These are phyloP conservation scores for Protodeltote pygarga DNA, from an alignment of 2,888 invertebrate species.

Conservation along the genomic window DNA sequence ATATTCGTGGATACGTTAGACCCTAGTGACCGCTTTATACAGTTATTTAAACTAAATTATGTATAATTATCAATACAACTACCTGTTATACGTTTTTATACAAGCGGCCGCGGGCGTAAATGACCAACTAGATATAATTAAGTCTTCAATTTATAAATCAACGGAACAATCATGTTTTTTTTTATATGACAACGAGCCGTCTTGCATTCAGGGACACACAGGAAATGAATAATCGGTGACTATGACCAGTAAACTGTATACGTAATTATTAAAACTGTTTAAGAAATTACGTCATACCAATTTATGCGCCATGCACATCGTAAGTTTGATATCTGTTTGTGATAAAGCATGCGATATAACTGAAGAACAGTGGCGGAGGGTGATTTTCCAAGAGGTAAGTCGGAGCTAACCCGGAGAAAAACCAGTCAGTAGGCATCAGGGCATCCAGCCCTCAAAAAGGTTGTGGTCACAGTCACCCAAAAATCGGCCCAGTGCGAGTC, in stretches of 20 bases:
- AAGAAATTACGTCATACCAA: conserved; percentile 32
- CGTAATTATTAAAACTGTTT: conserved; percentile 38
- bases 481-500: no score
- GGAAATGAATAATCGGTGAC: conserved; percentile 42
- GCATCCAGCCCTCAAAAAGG: no score
- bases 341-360: conserved; percentile 39
- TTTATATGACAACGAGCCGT: conserved; percentile 43
- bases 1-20: conserved; percentile 35
- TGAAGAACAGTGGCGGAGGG: no score
- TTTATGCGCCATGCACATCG: conserved; percentile 27
- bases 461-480: no score
- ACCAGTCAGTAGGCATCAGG: no score
- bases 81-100: conserved; percentile 62
- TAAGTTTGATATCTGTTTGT: conserved; percentile 35
- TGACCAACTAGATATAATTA: conserved; percentile 62
- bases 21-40: conserved; percentile 46
- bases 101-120: conserved; percentile 58
- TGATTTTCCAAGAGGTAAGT: no score
- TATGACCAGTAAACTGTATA: conserved; percentile 31
- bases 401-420: no score
- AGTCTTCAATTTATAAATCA: conserved; percentile 72
- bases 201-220: conserved; percentile 15
- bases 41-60: conserved; percentile 61
- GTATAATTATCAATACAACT: conserved; percentile 63
- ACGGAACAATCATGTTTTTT: conserved; percentile 58